Evolutionary conservation across 2,888 invertebrate genomes (phyloP).

Genomic region (Nudaria mundana): DNA sequence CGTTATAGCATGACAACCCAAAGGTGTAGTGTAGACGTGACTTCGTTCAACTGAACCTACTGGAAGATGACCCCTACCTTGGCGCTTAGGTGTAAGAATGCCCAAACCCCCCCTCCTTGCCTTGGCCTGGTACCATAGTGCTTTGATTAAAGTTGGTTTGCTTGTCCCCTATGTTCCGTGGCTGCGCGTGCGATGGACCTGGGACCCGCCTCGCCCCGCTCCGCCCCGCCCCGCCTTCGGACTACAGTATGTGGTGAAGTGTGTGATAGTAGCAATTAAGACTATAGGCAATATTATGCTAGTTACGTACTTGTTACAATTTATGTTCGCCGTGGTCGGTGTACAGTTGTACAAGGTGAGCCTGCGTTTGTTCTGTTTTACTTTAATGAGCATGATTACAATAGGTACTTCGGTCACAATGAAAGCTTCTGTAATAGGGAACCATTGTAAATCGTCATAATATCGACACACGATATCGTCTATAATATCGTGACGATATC

Average conservation of each 20-base stretch:
- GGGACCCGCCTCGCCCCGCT: constrained; percentile 57
- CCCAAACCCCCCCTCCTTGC: constrained; percentile 45
- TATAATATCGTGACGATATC: too few relatives aligned
- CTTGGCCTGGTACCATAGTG: constrained; percentile 37
- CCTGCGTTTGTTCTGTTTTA: constrained; percentile 20
- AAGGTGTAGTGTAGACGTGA: constrained; percentile 67
- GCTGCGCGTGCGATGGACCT: constrained; percentile 56
- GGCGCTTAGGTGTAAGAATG: constrained; percentile 56
- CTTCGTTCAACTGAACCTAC: constrained; percentile 51
- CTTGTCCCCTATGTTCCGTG: constrained; percentile 78
- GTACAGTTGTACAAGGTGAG: constrained; percentile 99
- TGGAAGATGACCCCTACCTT: constrained; percentile 70
- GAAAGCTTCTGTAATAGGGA: too few relatives aligned
- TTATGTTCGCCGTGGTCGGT: constrained; percentile 99
- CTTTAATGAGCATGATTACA: too few relatives aligned
- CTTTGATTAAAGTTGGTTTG: constrained; percentile 68
- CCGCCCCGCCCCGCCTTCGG: constrained; percentile 59
- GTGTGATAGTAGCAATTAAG: constrained; percentile 99
- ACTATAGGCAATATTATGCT: constrained; percentile 99
- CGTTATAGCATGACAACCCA: constrained; percentile 70
- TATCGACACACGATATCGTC: too few relatives aligned
- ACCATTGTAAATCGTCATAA: too few relatives aligned
- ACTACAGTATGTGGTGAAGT: constrained; percentile 98
- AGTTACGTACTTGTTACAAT: constrained; percentile 99
- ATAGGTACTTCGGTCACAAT: too few relatives aligned